Evolutionary conservation across 2,888 invertebrate genomes (phyloP).

Genomic region (Drosophila lutescens): DNA sequence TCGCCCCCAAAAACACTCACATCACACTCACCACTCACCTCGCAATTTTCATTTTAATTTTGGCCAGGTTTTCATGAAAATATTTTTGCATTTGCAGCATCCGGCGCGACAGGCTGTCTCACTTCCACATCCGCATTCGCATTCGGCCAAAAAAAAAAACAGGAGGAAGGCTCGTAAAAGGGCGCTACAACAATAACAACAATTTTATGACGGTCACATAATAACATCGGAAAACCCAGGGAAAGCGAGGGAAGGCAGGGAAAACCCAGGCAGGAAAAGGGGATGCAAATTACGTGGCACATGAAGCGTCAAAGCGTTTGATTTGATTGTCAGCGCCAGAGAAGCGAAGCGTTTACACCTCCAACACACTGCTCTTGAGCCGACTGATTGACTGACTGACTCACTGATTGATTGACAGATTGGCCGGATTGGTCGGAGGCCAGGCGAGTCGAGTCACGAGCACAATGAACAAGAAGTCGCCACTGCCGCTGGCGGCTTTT

Average conservation of each 20-base stretch:
- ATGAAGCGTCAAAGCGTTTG: slow-evolving; percentile 67
- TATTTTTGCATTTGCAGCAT: slow-evolving; percentile 76
- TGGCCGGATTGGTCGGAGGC: slow-evolving; percentile 5
- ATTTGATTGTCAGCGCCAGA: slow-evolving; percentile 65
- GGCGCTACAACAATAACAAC: slow-evolving; percentile 37
- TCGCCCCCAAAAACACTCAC: slow-evolving; percentile 13
- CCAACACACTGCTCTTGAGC: neutral
- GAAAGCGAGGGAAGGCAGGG: no score
- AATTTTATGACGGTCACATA: slow-evolving; percentile 76
- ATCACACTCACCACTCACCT: neutral
- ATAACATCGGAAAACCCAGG: slow-evolving; percentile 52
- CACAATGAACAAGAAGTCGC: slow-evolving; percentile 83
- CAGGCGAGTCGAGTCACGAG: slow-evolving; percentile 26
- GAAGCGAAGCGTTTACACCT: slow-evolving; percentile 8
- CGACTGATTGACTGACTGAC: neutral
- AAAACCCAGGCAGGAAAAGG: no score
- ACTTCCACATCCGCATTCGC: neutral
- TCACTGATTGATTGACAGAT: slow-evolving; percentile 45
- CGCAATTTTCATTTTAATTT: slow-evolving; percentile 72
- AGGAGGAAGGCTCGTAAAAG: slow-evolving; percentile 48
- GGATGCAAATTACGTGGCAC: slow-evolving; percentile 70
- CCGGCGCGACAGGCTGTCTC: slow-evolving; percentile 50
- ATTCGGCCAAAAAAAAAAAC: neutral
- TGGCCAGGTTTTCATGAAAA: slow-evolving; percentile 62
- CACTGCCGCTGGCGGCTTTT: slow-evolving; percentile 82